A percentile compares a stretch with the other conserved stretches of the same genome.
These are phyloP conservation scores for Cyanistes caeruleus DNA, from an alignment of 2,113 vertebrate species.

Conservation along the genomic window DNA sequence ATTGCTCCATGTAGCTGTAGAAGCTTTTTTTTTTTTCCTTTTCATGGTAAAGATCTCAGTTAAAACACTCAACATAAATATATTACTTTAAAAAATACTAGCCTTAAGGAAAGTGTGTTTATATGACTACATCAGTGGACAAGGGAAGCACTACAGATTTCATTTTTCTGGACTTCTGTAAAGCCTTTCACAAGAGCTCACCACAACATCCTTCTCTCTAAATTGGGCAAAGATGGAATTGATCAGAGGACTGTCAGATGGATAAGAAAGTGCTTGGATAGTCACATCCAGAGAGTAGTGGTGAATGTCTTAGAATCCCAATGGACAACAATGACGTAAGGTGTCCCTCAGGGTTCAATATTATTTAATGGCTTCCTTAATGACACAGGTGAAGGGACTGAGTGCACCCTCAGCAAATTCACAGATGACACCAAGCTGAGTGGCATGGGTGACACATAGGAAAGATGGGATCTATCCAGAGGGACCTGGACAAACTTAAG, in stretches of 20 bases:
- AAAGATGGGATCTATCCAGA: background rate
- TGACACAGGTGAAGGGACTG: background rate
- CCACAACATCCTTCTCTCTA: background rate
- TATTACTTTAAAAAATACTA: background rate
- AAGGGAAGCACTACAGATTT: background rate
- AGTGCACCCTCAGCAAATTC: background rate
- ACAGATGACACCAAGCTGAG: background rate
- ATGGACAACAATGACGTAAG: too few relatives aligned
- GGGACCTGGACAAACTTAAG: background rate
- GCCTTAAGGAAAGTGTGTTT: background rate
- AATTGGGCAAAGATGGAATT: background rate
- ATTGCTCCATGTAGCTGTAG: background rate
- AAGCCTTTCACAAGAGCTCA: background rate
- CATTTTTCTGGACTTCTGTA: background rate
- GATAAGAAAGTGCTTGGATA: background rate
- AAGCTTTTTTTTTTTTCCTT: background rate
- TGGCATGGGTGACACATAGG: background rate
- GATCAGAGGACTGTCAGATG: background rate
- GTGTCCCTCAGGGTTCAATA: background rate
- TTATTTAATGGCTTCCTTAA: background rate
- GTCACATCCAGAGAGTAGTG: background rate
- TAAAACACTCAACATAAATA: background rate
- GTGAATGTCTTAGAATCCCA: background rate
- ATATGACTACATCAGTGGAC: background rate
- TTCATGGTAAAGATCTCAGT: background rate